phyloP scores from a whole-genome alignment of 1,140 invertebrate genomes.

The Zaprionus nigranus region DNA sequence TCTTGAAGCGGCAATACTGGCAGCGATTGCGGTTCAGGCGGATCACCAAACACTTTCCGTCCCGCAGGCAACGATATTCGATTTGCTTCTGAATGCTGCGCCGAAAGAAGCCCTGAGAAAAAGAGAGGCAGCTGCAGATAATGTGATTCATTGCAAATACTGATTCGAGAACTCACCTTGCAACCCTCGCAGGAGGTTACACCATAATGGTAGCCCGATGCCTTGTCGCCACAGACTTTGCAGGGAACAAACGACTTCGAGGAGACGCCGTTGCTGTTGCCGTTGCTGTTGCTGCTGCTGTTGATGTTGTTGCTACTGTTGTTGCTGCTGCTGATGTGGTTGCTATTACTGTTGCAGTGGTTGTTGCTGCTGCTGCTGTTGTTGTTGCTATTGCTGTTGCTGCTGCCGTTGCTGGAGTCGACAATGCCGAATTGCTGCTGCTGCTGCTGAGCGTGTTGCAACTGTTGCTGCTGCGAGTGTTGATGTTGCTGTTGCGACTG shows the following conservation, averaged over 20 bases:
- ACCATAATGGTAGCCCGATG: slow-evolving; percentile 99
- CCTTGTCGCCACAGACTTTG: slow-evolving; percentile 99
- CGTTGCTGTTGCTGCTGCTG: slow-evolving; percentile 87
- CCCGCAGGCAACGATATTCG: slow-evolving; percentile 97
- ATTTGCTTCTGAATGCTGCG: slow-evolving; percentile 99
- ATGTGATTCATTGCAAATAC: background rate
- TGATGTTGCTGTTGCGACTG: slow-evolving; percentile 12
- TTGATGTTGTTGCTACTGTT: slow-evolving; percentile 48
- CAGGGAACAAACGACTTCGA: slow-evolving; percentile 95
- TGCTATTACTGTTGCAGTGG: slow-evolving; percentile 43
- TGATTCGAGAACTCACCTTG: slow-evolving; percentile 91
- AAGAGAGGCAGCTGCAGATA: background rate
- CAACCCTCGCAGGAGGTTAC: slow-evolving; percentile 99
- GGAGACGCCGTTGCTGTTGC: slow-evolving; percentile 84
- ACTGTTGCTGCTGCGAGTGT: slow-evolving; percentile 34
- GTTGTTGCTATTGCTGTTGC: slow-evolving; percentile 82
- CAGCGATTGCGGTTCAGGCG: slow-evolving; percentile 98
- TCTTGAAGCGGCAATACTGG: slow-evolving; percentile 99
- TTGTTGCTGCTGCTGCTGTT: slow-evolving; percentile 86
- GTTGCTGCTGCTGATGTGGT: slow-evolving; percentile 85
- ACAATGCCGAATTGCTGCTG: slow-evolving; percentile 43
- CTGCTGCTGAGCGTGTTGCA: slow-evolving; percentile 50
- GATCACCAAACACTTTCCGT: slow-evolving; percentile 98
- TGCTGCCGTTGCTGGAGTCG: slow-evolving; percentile 48
- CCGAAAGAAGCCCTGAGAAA: slow-evolving; percentile 91